Base-by-base conservation (phyloP, 2,888 invertebrate species). In the Erebia epiphron region DNA sequence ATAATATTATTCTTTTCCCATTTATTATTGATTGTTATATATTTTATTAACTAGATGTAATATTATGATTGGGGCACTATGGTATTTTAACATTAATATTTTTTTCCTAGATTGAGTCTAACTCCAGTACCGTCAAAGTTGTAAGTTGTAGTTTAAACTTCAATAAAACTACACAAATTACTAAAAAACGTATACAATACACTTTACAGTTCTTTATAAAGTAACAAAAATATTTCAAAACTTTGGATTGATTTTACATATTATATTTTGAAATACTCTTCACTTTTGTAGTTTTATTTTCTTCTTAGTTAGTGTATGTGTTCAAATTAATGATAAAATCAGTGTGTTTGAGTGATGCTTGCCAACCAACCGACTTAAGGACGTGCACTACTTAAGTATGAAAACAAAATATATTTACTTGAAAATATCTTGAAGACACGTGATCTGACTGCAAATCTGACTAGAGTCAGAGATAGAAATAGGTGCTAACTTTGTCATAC, bases 91-190 rank as follows among this genome's bases (percentile, higher is more conserved):
- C 50, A 50, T 63, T 69, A 67, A 63, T 72, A 75, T 75, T 76
- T 76, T 73, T 77, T 76, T 69, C 75, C 56, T 77, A 77, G 77
- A 75, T 64, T 72, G 70, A 72, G 60, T 56, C 67, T 69, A 70
- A 73, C 68, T 61, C 46, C 72, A 71, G 68, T 67, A 49, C 57
- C 70, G 57, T 46, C 26, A 57, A 58, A 49, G 54, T 60, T 60
- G 77, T 77, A 77, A 77, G 76, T 76, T 50, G 14, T 60, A 60
- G 57, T 57, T 16, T 11, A 64, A 35, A 43, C 46, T 60, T 41
- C 3, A 7, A 41, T n/a, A 41, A 41, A 13, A 35, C 2, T 14
- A 35, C 2, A 58, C 21, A 16, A n/a, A 13, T 35, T 14, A 13
- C 5, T 13, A 14, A 26, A 35, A 26, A 58, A 58, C 26, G 60